Evolutionary conservation across 2,888 invertebrate species (phyloP), one percentile per base, ranked within the genome.

Genomic region (Xanthostigma xanthostigma): DNA sequence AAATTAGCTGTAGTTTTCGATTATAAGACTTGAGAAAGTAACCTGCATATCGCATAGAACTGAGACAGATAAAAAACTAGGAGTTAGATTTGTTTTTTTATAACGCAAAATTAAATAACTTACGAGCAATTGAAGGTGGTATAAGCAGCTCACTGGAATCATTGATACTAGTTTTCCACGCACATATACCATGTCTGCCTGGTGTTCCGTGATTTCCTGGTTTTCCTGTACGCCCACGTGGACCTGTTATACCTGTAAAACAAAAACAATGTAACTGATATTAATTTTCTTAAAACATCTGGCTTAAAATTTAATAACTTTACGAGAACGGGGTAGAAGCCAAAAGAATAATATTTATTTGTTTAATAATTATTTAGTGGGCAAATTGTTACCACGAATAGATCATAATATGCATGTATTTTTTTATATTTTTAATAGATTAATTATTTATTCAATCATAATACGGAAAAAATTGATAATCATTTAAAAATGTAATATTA

Each of bases 111-210:
- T 6, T 27, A 27, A 6, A 3, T 17, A 43, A 59, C 67, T 66
- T 63, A 80, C 84, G 80, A 49, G 84, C 79, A 60, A 92, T 88
- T 36, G 87, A 82, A 36, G 92, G 91, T n/a, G 90, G 85, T 58
- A 91, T 82, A 36, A 90, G 76, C 38, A 89, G 69, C 53, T 86
- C 79, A 48, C 75, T 76, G 42, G 75, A 73, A 53, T 76, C 76
- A 49, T 82, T 81, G 56, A 78, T 63, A 50, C 68, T 70, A 43
- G 73, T 66, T 54, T 76, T 80, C 74, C 84, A 90, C 1, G 88
- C 83, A 49, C 80, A 80, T 45, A 91, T 76, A 11, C 90, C 90
- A 0, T 89, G 89, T 45, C 77, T 74, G n/a, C 90, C 89, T 0
- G 85, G 79, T 8, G 74, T 72, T 8, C 87, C 87, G 58, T 85